phyloP scores from a whole-genome alignment of 37 sponge, comb jelly and placozoan genomes.

The Cliona cf. orientalis region DNA sequence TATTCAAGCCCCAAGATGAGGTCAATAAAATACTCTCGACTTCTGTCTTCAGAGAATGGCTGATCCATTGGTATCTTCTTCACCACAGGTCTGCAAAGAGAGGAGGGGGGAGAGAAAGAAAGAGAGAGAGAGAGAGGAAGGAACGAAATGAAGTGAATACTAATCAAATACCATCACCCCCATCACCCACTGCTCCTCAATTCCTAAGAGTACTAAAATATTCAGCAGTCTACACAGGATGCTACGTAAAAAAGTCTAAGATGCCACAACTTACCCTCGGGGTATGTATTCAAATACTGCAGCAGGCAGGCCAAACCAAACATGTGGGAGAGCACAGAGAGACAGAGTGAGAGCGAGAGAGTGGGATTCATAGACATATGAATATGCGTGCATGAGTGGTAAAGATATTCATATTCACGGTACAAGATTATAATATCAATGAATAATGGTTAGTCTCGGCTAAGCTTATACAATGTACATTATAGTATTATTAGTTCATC shows the following conservation, averaged over 20 bases:
- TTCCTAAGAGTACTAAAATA: too few species aligned
- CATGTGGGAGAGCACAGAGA: too few species aligned
- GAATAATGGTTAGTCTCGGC: too few species aligned
- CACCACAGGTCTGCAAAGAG: slow-evolving; percentile 50
- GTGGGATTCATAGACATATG: not conserved
- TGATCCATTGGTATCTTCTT: slow-evolving; percentile 34
- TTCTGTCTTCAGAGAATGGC: slow-evolving; percentile 69
- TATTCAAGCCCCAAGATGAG: slow-evolving; percentile 88
- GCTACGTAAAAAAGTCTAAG: not conserved
- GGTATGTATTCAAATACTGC: slow-evolving; percentile 82
- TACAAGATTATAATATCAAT: too few species aligned
- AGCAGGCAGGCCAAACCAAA: too few species aligned
- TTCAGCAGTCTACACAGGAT: not conserved
- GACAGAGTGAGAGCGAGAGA: not conserved
- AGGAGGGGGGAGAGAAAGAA: not conserved
- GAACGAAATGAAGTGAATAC: too few species aligned
- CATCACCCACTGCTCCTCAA: too few species aligned
- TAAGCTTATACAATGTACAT: too few species aligned
- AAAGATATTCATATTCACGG: too few species aligned
- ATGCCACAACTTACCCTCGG: slow-evolving; percentile 63
- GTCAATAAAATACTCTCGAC: slow-evolving; percentile 81
- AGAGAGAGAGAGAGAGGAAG: too few species aligned
- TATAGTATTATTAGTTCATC: too few species aligned
- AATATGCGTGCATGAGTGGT: not conserved
- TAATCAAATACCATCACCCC: too few species aligned